These are phyloP conservation scores for Pomatorhinus ruficollis DNA, from an alignment of 2,113 vertebrate genomes.

Conservation along the genomic window DNA sequence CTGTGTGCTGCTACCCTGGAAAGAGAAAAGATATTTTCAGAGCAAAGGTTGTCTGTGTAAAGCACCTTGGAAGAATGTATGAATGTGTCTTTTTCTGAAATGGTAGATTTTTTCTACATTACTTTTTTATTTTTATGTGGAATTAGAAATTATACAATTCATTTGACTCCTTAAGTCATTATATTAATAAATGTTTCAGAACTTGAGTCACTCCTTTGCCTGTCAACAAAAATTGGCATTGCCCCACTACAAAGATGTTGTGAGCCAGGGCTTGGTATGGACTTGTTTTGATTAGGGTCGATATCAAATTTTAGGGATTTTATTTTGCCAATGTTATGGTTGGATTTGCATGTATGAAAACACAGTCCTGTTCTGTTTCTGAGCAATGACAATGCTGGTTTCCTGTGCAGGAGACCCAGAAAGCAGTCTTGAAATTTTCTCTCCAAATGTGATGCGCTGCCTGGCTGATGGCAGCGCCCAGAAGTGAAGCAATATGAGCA, in stretches of 20 bases:
- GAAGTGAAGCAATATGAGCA: not conserved
- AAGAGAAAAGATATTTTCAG: constrained; percentile 2
- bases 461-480: not conserved
- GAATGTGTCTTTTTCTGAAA: not conserved
- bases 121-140: not conserved
- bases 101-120: constrained; percentile 4
- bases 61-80: not conserved
- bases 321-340: constrained; percentile 35
- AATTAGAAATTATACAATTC: not conserved
- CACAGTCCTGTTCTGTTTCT: constrained; percentile 14
- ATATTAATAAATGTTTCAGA: constrained; percentile 21
- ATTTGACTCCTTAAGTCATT: not conserved
- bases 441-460: not conserved
- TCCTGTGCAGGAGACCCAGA: not conserved
- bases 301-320: constrained; percentile 43
- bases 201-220: fast-evolving
- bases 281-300: not conserved
- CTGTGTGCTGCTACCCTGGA: not conserved
- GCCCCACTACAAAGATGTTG: not conserved
- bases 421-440: constrained; percentile 25
- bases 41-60: not conserved
- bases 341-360: not conserved
- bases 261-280: not conserved
- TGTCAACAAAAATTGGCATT: not conserved
- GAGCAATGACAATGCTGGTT: constrained; percentile 19